Evolutionary conservation across 1,140 invertebrate genomes (phyloP).

Genomic region (Hylyphantes graminicola): DNA sequence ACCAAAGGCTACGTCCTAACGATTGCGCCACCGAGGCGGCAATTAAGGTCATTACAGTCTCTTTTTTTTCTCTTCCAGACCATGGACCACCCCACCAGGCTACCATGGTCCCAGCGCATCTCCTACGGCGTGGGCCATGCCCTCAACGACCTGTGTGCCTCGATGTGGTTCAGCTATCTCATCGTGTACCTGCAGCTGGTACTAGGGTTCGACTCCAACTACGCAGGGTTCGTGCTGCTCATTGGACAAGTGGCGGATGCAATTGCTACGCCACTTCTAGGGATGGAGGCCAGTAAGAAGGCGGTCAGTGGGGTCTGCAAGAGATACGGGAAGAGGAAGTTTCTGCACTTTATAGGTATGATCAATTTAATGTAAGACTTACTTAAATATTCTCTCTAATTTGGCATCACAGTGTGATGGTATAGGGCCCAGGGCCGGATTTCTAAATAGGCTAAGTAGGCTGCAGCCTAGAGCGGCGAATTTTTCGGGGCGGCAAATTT

Average conservation of each 20-base stretch:
- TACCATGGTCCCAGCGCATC: slow-evolving; percentile 65
- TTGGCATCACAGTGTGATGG: too few species aligned
- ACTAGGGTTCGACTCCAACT: slow-evolving; percentile 78
- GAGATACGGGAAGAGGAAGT: slow-evolving; percentile 63
- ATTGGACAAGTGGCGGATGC: slow-evolving; percentile 91
- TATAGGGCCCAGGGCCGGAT: too few species aligned
- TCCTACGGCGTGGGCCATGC: slow-evolving; percentile 86
- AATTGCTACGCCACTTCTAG: slow-evolving; percentile 87
- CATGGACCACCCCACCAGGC: neutral
- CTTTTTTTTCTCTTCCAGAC: neutral
- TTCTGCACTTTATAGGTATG: slow-evolving; percentile 63
- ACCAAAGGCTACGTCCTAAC: too few species aligned
- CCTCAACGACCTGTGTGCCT: slow-evolving; percentile 93
- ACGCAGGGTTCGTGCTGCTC: slow-evolving; percentile 83
- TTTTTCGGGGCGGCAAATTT: too few species aligned
- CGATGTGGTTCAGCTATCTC: slow-evolving; percentile 98
- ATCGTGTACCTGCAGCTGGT: slow-evolving; percentile 91
- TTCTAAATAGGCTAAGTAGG: too few species aligned
- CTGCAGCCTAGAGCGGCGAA: too few species aligned
- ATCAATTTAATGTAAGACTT: too few species aligned
- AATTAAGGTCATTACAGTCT: too few species aligned
- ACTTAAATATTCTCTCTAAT: too few species aligned
- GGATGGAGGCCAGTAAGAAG: slow-evolving; percentile 80
- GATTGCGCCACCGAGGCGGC: too few species aligned
- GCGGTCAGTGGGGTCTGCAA: slow-evolving; percentile 72